Base-by-base conservation (phyloP, 2,888 invertebrate species). In the Ernsta delagoae region DNA sequence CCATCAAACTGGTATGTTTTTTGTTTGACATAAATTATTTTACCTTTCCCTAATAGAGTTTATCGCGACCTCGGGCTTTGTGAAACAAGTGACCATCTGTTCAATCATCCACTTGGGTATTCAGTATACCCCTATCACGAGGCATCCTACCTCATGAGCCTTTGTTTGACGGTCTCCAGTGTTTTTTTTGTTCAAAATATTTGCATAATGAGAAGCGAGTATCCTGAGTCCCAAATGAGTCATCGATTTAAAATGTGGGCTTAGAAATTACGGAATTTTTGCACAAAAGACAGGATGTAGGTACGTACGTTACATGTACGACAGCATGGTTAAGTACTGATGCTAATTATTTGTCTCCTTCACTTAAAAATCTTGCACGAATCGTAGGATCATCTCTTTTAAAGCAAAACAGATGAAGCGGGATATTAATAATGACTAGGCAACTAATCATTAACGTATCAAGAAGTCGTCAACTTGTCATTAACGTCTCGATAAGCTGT, bases 61-160 rank as follows among this genome's bases (percentile, higher is more conserved):
- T 56, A 56, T 56, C 31, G 34, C 6, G 6, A 6, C 34, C 24
- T 31, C n/a, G 34, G 4, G 5, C 34, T 31, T 56, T 56, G 34
- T 56, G 24, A 3, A 34, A 56, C 56, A 34, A 34, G 34, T 56
- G 0, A 16, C n/a, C 11, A 5, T 3, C 16, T 59, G 59, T 59
- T 65, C 65, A 67, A 60, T 66, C 66, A 31, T 41, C 59, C 50
- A 73, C 78, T 77, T 65, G 61, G 72, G 24, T 56, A 71, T 68
- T 81, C 77, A 84, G 83, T 83, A 74, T 71, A 71, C 84, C 84
- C 84, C 80, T 79, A 83, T 83, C 74, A 66, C 70, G 69, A 65
- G 61, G 64, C 70, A 70, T 65, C 53, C 63, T 63, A 45, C 45
- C 59, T 48, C 34, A 68, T 39, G 63, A 57, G 65, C 53, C 59